Evolutionary conservation across 2,113 vertebrate genomes (phyloP), one percentile per base, ranked within the genome.

Genomic region (Plotosus lineatus): DNA sequence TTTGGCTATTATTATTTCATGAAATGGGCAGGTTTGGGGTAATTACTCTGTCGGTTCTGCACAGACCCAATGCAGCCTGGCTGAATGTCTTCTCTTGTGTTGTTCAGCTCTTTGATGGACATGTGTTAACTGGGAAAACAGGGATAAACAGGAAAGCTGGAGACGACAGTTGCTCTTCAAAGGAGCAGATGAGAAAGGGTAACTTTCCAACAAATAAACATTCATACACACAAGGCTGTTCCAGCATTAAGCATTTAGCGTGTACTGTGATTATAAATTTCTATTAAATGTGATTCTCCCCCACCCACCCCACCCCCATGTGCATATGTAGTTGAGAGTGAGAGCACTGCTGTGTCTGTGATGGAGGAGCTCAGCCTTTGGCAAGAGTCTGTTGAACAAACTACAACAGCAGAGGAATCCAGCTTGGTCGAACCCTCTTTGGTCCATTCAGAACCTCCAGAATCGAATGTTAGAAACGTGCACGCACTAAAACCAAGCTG

Each of bases 51-150:
- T 83, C 65, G 68, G 14, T 81, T 50, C 53, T 61, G 14, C 15
- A 61, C 28, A 69, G n/a, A 33, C 51, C 31, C 33, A 77, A 40
- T 75, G 55, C 75, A 82, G 44, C 19, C 14, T 78, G 46, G 36
- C 31, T 74, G 33, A 87, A 56, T 15, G 51, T 44, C 42, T 19
- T 69, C 51, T 40, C 28, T 38, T 71, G 40, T 72, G 46, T 75
- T 76, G 68, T 76, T 40, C 68, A 94, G 93, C 78, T 92, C 23
- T 93, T 92, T 82, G 68, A 78, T 46, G 82, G 66, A 60, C 84
- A 55, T 50, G 12, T 88, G 76, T 86, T 90, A 75, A 63, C 80
- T 55, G 36, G 42, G 15, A 71, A 76, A 81, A 75, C 6, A 63
- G 48, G 56, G 60, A 23, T 36, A 26, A 33, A 9, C 8, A 19